Evolutionary conservation across 2,113 vertebrate species (phyloP), one percentile per base, ranked within the genome.

Genomic region (Ciconia stormi): DNA sequence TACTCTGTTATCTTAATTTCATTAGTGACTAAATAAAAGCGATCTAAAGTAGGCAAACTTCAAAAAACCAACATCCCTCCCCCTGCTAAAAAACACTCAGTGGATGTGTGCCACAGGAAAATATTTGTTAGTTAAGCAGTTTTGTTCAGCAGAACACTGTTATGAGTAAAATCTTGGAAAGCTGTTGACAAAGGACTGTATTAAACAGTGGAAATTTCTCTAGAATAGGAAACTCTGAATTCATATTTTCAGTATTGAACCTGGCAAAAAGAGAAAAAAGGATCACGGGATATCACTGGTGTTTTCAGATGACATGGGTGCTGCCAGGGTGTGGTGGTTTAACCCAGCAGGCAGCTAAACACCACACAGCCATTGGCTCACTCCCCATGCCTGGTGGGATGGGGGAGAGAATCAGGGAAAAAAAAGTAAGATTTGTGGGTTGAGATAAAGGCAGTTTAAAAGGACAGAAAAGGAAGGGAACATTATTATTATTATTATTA

Each of bases 1-100:
- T 3, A 59, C 26, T 86, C 9, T 66, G 16, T 36, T 67, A 27
- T 47, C 9, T 77, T 65, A 77, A 87, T 65, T 77, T 46, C 4
- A 58, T 30, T 53, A 21, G 4, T 46, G 11, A 36, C 7, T 38
- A 46, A 80, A 72, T 29, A 73, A 67, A 82, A 76, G 11, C 42
- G 8, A 38, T 69, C 8, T 53, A 42, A 81, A 72, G 27, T 12
- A 53, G 9, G 1, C 1, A 32, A 55, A 42, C 3, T 59, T 59
- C 0, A 82, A 38, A 67, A 77, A 61, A 32, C 1, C 4, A 18
- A 15, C 4, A 55, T 27, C 5, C 6, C 5, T 26, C 8, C 19
- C 18, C 7, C 6, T 1, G 0, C 13, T 29, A 30, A 21, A 59
- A 58, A 62, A 14, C 4, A 30, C 62, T 47, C 67, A 15, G 1